Percentiles rank a stretch among this genome's conserved stretches.
Evolutionary conservation across 2,888 invertebrate species (phyloP).

Genomic region (Metopia argyrocephala): DNA sequence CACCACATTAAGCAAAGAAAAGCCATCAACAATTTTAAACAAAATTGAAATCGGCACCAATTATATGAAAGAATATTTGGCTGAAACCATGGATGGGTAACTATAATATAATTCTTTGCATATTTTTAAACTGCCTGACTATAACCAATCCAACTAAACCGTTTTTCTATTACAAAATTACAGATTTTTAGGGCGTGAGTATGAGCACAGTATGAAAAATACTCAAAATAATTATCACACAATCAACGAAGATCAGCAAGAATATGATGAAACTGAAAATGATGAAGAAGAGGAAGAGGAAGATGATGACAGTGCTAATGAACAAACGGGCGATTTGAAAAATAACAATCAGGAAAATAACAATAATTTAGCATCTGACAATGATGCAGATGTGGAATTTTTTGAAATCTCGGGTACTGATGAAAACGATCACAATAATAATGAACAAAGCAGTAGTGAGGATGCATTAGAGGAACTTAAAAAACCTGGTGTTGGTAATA

Average conservation of each 20-base stretch:
- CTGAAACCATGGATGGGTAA: slow-evolving; percentile 77
- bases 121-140: not conserved
- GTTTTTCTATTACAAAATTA: slow-evolving; percentile 13
- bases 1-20: slow-evolving; percentile 74
- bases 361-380: slow-evolving; percentile 35
- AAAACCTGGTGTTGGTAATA: slow-evolving; percentile 70
- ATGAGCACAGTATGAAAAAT: slow-evolving; percentile 71
- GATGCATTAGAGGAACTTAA: slow-evolving; percentile 65
- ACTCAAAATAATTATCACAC: slow-evolving; percentile 51
- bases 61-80: slow-evolving; percentile 75
- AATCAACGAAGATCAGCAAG: slow-evolving; percentile 36
- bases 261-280: slow-evolving; percentile 50
- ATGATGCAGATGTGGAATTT: slow-evolving; percentile 70
- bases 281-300: slow-evolving; percentile 60
- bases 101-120: too few species aligned
- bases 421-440: slow-evolving; percentile 62
- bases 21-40: slow-evolving; percentile 77
- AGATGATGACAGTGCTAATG: slow-evolving; percentile 34
- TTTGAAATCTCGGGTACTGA: slow-evolving; percentile 69
- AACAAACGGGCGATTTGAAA: slow-evolving; percentile 33
- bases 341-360: slow-evolving; percentile 56
- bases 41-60: slow-evolving; percentile 77
- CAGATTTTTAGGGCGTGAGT: slow-evolving; percentile 76
- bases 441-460: slow-evolving; percentile 38
- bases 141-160: not conserved